Base-by-base conservation (phyloP, 2,797 vertebrate genomes). In the Sebastolobus altivelis region DNA sequence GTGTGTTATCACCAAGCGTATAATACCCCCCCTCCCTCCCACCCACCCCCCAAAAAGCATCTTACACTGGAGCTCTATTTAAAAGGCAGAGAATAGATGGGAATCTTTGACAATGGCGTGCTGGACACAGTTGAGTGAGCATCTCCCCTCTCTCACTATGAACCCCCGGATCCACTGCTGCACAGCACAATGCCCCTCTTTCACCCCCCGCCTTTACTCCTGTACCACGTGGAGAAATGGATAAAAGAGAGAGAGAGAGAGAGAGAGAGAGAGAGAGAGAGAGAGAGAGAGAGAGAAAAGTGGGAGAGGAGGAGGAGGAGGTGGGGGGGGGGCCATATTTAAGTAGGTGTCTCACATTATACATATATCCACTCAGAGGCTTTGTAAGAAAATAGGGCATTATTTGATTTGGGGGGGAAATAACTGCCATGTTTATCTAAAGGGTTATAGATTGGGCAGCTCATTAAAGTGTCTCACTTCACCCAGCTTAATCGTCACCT, bases 71-170 rank as follows among this genome's bases (percentile, higher is more conserved):
- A 94, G 94, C 94, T 95, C 95, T 95, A 94, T 96, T 96, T 96
- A 96, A 96, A 95, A 96, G 93, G 94, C 88, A 94, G 92, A 95
- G 95, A 96, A 96, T 96, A 94, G 95, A 96, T 94, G 94, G 94
- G 94, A 94, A 94, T 96, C 94, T 94, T 90, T 94, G 94, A 96
- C 95, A 96, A 96, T 96, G 94, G 95, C 90, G 90, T 92, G 95
- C 95, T 95, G 95, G 95, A 95, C 96, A 96, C 95, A 96, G 95
- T 96, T 95, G 95, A 96, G 95, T 96, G 95, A 95, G 95, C 95
- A 95, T 95, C 95, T 95, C 95, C 94, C 94, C 93, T 94, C 94
- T 92, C 94, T 89, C 91, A 91, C 93, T 94, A 92, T 94, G 93
- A 94, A 94, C 93, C 94, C 95, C 95, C 92, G 95, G 95, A 96